These are phyloP conservation scores for Drosophila pruinosa DNA, from an alignment of 1,140 invertebrate species.

Conservation along the genomic window DNA sequence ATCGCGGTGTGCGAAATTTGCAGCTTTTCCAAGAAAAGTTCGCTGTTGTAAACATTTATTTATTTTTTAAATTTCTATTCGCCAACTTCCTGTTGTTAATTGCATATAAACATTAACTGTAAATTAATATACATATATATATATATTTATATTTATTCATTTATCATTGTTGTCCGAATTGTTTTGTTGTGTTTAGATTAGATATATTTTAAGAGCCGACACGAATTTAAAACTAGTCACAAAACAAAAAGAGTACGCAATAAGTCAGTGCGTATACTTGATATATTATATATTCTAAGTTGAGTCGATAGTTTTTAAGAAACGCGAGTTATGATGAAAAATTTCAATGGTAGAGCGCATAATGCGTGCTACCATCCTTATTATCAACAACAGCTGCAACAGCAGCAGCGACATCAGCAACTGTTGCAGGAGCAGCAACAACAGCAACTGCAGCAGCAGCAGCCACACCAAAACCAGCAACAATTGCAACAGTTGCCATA, in stretches of 20 bases:
- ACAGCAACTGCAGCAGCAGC: constrained; percentile 40
- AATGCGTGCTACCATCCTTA: constrained; percentile 74
- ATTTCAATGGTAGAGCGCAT: constrained; percentile 74
- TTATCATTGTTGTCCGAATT: constrained; percentile 56
- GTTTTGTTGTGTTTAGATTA: constrained; percentile 44
- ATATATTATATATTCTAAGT: constrained; percentile 55
- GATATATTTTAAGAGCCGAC: constrained; percentile 16
- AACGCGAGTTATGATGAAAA: constrained; percentile 65
- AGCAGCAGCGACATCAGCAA: constrained; percentile 48
- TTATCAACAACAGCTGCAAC: constrained; percentile 58
- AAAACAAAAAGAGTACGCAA: constrained; percentile 46
- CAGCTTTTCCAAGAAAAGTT: constrained; percentile 45
- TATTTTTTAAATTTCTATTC: constrained; percentile 11
- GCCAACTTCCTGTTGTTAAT: constrained; percentile 42
- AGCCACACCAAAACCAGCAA: constrained; percentile 23
- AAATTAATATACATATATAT: constrained; percentile 17
- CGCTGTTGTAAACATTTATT: constrained; percentile 67
- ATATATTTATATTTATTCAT: constrained; percentile 18
- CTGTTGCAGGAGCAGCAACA: constrained; percentile 43
- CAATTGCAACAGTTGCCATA: constrained; percentile 37
- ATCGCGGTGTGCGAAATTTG: constrained; percentile 19
- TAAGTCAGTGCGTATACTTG: constrained; percentile 54
- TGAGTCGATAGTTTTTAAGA: constrained; percentile 16
- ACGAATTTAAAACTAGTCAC: constrained; percentile 66
- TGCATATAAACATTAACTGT: constrained; percentile 19